Conservation (phyloP, 92 coral and sea anemone species). For the Isaurus tuberculatus region DNA sequence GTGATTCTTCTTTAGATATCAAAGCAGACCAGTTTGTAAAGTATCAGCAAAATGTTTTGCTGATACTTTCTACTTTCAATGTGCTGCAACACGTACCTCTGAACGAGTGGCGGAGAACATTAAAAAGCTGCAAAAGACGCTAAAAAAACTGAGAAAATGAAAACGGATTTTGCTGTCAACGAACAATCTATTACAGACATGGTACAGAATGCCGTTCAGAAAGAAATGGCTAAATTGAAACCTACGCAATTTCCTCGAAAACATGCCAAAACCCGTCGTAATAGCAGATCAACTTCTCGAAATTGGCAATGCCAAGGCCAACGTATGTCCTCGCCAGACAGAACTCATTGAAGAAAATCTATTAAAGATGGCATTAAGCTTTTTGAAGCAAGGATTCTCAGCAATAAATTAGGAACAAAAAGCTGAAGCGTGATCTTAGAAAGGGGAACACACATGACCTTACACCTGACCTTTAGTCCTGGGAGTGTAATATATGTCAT, state of each 20-base stretch:
- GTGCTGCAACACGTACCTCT: neutral
- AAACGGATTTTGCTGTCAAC: neutral
- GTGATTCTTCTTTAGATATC: conserved; percentile 29
- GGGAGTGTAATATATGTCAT: neutral
- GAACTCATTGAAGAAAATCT: neutral
- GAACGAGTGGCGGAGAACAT: neutral
- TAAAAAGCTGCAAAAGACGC: neutral
- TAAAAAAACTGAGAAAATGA: neutral
- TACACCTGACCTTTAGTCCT: neutral
- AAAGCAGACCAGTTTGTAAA: conserved; percentile 39
- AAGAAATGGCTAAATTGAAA: neutral
- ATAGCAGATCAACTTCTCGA: neutral
- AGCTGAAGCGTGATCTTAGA: conserved; percentile 10
- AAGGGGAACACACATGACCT: conserved; percentile 5
- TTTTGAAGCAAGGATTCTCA: too few relatives aligned
- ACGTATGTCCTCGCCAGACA: neutral
- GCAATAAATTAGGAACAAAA: neutral
- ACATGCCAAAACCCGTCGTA: neutral
- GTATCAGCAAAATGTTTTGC: conserved; percentile 38
- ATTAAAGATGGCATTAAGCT: neutral
- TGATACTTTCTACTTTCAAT: conserved; percentile 6
- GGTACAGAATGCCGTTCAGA: neutral
- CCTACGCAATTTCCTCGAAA: neutral
- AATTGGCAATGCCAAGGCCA: neutral
- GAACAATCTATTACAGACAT: neutral